Evolutionary conservation across 2,797 vertebrate species (phyloP), one percentile per base, ranked within the genome.

Genomic region (Epinephelus coioides): DNA sequence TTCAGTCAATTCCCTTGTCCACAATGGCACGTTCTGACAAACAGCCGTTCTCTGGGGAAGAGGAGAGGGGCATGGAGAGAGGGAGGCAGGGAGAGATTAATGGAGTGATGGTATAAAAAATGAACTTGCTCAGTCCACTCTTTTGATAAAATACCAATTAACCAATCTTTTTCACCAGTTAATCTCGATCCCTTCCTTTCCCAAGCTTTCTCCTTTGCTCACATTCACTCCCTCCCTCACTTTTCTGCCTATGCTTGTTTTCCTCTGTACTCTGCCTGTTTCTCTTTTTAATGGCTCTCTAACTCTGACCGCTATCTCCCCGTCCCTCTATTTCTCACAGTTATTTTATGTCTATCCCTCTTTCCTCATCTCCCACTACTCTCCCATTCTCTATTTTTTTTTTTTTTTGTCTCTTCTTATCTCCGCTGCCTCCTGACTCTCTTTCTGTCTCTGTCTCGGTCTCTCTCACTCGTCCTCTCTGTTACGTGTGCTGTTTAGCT

Each of bases 401-500:
- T 21, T 21, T 21, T 55, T 63, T 60, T 60, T 55, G 74, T 57
- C 73, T 74, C 57, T 50, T 21, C 72, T 82, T 67, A 74, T 85
- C 81, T 73, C 60, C 3, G 1, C 73, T 46, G 55, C 72, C 84
- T 73, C 74, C 59, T 40, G 56, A 55, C 49, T 51, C 25, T 18
- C 54, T 27, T 15, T 57, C 55, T 55, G 23, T 55, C 43, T 59
- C 56, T 38, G 23, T 64, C 61, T 14, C 51, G 19, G 68, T 34
- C 63, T 49, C 63, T 71, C 73, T 19, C 70, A 34, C 34, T 80
- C 69, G 18, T 64, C 17, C 77, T 81, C 81, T 80, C 56, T 81
- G 86, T 92, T 90, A 89, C 89, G 88, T 86, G 89, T 93, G 90
- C 89, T 93, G 90, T 94, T 94, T 94, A 94, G 92, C 90, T 88